phyloP scores from a whole-genome alignment of 2,113 vertebrate species.

The Melanostigma gelatinosum region DNA sequence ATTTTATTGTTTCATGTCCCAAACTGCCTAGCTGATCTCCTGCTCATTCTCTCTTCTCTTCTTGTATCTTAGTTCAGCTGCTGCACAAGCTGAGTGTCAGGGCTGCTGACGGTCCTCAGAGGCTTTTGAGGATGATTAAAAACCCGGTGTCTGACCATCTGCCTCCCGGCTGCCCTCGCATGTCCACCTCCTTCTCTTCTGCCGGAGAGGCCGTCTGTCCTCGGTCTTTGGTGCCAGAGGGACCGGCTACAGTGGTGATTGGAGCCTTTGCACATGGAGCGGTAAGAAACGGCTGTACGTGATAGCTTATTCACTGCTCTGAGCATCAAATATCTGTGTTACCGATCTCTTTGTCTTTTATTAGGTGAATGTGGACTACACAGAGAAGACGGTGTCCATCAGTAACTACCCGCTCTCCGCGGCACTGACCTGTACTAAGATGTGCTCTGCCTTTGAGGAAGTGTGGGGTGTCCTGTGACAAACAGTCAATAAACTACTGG shows the following conservation, averaged over 20 bases:
- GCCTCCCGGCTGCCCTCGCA: constrained; percentile 92
- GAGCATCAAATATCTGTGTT: not conserved
- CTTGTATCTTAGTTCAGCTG: constrained; percentile 88
- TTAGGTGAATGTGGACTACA: constrained; percentile 92
- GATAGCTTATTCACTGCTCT: not conserved
- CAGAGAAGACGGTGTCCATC: constrained; percentile 92
- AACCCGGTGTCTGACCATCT: constrained; percentile 95
- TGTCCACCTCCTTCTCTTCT: constrained; percentile 88
- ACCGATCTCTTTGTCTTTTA: constrained; percentile 7
- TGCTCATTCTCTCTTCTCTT: constrained; percentile 12
- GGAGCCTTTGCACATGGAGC: constrained; percentile 96
- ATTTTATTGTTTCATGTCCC: not conserved
- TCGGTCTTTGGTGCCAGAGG: constrained; percentile 86
- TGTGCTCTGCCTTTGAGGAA: constrained; percentile 96
- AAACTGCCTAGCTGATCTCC: not conserved
- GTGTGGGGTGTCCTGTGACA: constrained; percentile 92
- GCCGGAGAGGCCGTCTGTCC: constrained; percentile 79
- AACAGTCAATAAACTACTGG: not conserved
- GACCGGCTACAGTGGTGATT: constrained; percentile 90
- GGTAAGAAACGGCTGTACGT: constrained; percentile 78
- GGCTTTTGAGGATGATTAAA: constrained; percentile 94
- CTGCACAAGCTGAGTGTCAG: constrained; percentile 96
- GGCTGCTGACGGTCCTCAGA: constrained; percentile 95
- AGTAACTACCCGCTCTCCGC: constrained; percentile 98
- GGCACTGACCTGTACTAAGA: constrained; percentile 94